A percentile compares a stretch with the other conserved stretches of the same genome.
Conservation (phyloP, 2,113 vertebrate genomes). For the Platanista minor region DNA sequence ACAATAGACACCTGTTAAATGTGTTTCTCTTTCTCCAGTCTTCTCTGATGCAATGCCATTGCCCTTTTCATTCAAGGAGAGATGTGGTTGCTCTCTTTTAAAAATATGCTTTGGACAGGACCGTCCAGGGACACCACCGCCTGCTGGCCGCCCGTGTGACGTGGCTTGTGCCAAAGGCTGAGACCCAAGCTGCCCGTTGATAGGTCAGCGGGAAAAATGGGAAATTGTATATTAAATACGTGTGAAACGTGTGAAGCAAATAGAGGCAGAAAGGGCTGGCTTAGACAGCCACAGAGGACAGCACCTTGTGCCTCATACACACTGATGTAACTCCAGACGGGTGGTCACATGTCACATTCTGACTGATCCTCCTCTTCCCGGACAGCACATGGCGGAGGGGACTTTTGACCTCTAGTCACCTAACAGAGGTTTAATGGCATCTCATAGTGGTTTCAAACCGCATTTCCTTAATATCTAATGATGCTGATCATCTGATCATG, state of each 20-base stretch:
- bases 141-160: not conserved
- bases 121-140: not conserved
- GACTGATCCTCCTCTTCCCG: not conserved
- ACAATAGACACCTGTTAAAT: not conserved
- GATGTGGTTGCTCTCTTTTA: not conserved
- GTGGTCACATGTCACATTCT: fast-evolving
- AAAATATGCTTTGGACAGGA: not conserved
- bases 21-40: not conserved
- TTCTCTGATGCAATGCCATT: not conserved
- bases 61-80: not conserved
- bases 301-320: fast-evolving
- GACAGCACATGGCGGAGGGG: fast-evolving
- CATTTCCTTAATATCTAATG: not conserved
- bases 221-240: fast-evolving
- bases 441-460: too few relatives aligned
- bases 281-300: not conserved
- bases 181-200: not conserved
- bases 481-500: fast-evolving
- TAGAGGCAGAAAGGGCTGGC: not conserved
- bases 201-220: not conserved
- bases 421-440: fast-evolving
- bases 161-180: not conserved
- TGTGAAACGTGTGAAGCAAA: not conserved
- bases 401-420: fast-evolving
- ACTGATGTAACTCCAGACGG: fast-evolving